Evolutionary conservation across 2,888 invertebrate species (phyloP).

Genomic region (Melinopterus prodromus): DNA sequence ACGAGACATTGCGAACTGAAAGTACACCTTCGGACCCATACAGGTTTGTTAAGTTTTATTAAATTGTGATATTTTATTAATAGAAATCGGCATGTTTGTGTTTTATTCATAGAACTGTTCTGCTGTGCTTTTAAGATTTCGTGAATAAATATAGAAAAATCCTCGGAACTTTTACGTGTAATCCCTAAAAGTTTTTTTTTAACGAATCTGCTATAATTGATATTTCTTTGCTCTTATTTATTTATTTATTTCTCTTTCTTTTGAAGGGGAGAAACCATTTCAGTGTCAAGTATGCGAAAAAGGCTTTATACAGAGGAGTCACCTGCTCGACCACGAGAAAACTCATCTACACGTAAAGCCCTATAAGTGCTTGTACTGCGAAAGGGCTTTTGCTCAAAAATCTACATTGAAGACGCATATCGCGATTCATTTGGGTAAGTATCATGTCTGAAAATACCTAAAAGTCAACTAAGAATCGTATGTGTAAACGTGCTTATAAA

Average conservation of each 20-base stretch:
- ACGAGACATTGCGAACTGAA: conserved; percentile 54
- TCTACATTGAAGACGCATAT: conserved; percentile 53
- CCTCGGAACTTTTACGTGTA: conserved; percentile 40
- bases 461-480: conserved; percentile 11
- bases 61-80: too few species aligned
- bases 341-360: conserved; percentile 54
- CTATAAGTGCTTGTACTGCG: conserved; percentile 53
- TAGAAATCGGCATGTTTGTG: too few species aligned
- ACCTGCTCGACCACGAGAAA: conserved; percentile 54
- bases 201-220: background rate
- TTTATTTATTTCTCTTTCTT: conserved; percentile 26
- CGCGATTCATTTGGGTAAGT: conserved; percentile 53
- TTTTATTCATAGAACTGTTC: too few species aligned
- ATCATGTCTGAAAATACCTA: background rate
- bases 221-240: background rate
- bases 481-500: too few species aligned
- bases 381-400: conserved; percentile 53
- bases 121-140: conserved; percentile 48
- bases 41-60: conserved; percentile 30
- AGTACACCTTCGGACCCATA: conserved; percentile 55
- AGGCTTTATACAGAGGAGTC: conserved; percentile 54
- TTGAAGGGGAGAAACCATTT: conserved; percentile 55
- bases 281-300: conserved; percentile 53
- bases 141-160: conserved; percentile 47
- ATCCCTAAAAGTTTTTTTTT: background rate